phyloP scores from a whole-genome alignment of 1,140 invertebrate genomes.

The Portunus trituberculatus region DNA sequence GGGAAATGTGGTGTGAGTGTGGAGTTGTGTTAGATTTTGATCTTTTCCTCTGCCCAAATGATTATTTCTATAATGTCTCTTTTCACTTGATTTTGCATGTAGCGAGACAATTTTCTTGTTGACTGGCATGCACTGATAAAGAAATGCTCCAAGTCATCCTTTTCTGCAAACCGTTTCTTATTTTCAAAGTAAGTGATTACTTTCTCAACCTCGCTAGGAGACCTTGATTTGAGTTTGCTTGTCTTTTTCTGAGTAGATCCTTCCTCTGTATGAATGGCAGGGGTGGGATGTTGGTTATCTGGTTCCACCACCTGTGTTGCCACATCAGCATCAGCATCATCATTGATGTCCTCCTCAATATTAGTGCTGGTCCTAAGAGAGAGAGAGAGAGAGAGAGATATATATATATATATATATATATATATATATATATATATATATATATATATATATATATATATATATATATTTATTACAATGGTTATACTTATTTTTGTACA shows the following conservation, averaged over 20 bases:
- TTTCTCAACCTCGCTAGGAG: background rate
- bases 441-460: background rate
- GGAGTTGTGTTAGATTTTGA: background rate
- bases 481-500: background rate
- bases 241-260: background rate
- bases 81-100: slow-evolving; percentile 25
- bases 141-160: slow-evolving; percentile 52
- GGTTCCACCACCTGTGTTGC: background rate
- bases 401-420: too few species aligned
- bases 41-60: too few species aligned
- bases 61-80: too few species aligned
- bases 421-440: background rate
- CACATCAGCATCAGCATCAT: background rate
- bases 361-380: slow-evolving; percentile 17
- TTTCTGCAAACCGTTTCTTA: background rate
- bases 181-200: background rate
- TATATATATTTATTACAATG: background rate
- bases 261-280: background rate
- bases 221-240: background rate
- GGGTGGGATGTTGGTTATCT: background rate
- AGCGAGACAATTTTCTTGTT: slow-evolving; percentile 32
- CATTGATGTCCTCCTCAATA: slow-evolving; percentile 8
- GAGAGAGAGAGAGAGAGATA: too few species aligned
- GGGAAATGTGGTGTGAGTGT: too few species aligned
- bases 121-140: slow-evolving; percentile 46